Evolutionary conservation across 2,113 vertebrate genomes (phyloP), one percentile per base, ranked within the genome.

Genomic region (Oxygymnocypris stewartii): DNA sequence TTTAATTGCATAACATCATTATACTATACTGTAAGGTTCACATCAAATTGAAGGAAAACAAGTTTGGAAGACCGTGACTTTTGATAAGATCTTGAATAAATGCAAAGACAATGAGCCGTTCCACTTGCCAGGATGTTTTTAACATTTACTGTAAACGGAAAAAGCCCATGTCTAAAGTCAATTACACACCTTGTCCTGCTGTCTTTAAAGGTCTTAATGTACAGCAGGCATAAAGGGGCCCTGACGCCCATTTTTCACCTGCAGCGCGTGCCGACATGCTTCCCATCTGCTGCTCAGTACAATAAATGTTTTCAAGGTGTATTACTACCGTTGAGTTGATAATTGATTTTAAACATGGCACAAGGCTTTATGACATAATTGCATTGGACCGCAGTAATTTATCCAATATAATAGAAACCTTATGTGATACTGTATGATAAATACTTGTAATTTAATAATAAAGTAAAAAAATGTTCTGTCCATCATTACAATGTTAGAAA

Each of bases 111-210:
- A 11, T 13, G n/a, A 23, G 18, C 59, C 18, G 7, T 40, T n/a
- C n/a, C 31, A 75, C 2, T 51, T 76, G 44, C 31, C 35, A 76
- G 54, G 6, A 18, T 47, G 73, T 61, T 74, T 49, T 51, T 67
- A 28, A 59, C 76, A 35, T 65, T 71, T 35, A 76, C 47, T 35
- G 85, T 90, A 85, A 76, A 69, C n/a, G 37, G 80, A 88, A 25
- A 81, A 85, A 42, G 75, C 86, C 71, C 85, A 89, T 88, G 84
- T 82, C 84, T 73, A 92, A 93, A 90, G 67, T 44, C 88, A 90
- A 92, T 93, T 93, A 90, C 92, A 93, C 92, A 93, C 86, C 87
- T 89, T 93, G 92, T 90, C 89, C 87, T 88, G 61, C 90, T 89
- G 86, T 85, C 63, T 61, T 79, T 71, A 63, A 65, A 82, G 85